Evolutionary conservation across 2,888 invertebrate genomes (phyloP).

Genomic region (Ormyrus nitidulus): DNA sequence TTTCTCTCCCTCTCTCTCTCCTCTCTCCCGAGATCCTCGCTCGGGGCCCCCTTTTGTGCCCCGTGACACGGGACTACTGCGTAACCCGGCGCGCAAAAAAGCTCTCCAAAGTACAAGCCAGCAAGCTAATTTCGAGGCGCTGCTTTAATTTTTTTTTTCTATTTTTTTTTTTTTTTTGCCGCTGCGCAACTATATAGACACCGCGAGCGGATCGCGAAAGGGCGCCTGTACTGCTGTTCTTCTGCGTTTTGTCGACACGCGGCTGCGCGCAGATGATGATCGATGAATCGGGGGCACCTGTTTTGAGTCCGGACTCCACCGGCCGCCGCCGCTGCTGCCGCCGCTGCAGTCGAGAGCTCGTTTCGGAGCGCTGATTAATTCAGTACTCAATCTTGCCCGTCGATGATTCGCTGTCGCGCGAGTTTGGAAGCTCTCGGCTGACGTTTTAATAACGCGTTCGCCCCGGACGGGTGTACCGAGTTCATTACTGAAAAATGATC

Average conservation of each 20-base stretch:
- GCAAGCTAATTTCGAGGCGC: background rate
- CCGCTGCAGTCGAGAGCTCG: background rate
- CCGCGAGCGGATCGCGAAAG: background rate
- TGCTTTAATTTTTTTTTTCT: background rate
- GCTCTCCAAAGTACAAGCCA: background rate
- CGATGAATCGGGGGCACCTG: background rate
- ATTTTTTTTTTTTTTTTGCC: background rate
- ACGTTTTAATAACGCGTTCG: background rate
- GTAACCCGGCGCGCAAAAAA: background rate
- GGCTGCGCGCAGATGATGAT: background rate
- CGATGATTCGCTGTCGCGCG: background rate
- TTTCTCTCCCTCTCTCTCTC: slow-evolving; percentile 50
- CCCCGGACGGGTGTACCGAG: background rate
- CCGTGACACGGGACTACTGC: background rate
- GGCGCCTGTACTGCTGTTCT: background rate
- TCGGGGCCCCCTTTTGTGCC: background rate
- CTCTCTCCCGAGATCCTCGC: slow-evolving; percentile 23
- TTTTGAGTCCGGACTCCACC: background rate
- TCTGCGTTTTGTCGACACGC: background rate
- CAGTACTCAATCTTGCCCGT: background rate
- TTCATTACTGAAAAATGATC: background rate
- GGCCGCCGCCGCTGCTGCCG: background rate
- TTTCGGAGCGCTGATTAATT: background rate
- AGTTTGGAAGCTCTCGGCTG: background rate
- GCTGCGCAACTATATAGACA: background rate